Evolutionary conservation across 2,797 vertebrate species (phyloP).

Genomic region (Ficedula albicollis): DNA sequence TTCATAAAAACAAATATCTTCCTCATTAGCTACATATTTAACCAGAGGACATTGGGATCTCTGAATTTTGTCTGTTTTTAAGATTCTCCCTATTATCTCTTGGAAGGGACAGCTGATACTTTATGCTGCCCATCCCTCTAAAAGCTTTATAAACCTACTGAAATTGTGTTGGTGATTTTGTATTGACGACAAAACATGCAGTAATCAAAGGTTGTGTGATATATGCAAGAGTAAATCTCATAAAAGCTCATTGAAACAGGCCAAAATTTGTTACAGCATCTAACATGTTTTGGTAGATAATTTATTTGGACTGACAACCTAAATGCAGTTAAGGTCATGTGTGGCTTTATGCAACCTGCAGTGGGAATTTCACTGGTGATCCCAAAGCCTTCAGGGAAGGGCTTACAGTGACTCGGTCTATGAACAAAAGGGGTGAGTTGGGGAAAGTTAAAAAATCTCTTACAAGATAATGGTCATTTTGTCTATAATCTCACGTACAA

Average conservation of each 20-base stretch:
- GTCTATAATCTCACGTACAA: not conserved
- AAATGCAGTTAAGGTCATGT: not conserved
- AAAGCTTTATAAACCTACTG: not conserved
- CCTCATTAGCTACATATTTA: not conserved
- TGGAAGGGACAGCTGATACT: not conserved
- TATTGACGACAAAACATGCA: not conserved
- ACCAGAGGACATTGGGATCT: not conserved
- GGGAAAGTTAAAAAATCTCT: not conserved
- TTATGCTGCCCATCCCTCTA: not conserved
- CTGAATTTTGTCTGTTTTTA: not conserved
- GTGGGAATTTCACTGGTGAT: not conserved
- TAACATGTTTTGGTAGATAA: not conserved
- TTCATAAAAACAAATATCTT: not conserved
- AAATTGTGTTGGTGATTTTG: not conserved
- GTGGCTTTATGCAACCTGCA: not conserved
- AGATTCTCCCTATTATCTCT: not conserved
- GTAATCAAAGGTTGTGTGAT: not conserved
- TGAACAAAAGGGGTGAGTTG: not conserved
- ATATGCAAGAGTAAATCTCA: not conserved
- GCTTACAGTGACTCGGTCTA: fast-evolving
- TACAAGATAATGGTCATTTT: not conserved
- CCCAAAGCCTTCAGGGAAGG: not conserved
- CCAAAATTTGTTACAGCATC: not conserved
- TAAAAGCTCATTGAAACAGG: not conserved
- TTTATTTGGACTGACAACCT: not conserved